These are phyloP conservation scores for Limnephilus rhombicus DNA, from an alignment of 2,888 invertebrate genomes.

Conservation along the genomic window DNA sequence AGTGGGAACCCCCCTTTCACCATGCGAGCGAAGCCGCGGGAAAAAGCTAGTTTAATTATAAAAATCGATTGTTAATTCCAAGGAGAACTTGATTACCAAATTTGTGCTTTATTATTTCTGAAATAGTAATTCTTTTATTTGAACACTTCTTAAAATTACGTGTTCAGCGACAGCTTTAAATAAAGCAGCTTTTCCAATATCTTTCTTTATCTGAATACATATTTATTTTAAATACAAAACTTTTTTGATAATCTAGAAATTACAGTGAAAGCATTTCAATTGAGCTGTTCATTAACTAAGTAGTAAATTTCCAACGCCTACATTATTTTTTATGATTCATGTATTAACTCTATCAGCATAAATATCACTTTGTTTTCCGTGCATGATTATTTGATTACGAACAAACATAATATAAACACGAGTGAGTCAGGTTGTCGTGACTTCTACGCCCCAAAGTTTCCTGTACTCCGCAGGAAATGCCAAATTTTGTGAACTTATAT, in stretches of 20 bases:
- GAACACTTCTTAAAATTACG: not conserved
- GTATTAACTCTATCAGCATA: not conserved
- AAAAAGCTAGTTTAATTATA: too few relatives aligned
- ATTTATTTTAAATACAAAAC: too few relatives aligned
- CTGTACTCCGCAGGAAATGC: not conserved
- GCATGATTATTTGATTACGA: not conserved
- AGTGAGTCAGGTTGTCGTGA: not conserved
- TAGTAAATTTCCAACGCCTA: not conserved
- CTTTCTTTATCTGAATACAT: not conserved
- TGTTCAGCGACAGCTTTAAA: not conserved
- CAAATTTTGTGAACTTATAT: slow-evolving; percentile 17
- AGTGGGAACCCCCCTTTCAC: too few relatives aligned
- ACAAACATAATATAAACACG: not conserved
- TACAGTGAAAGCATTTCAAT: not conserved
- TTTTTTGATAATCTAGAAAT: not conserved
- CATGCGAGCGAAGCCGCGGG: too few relatives aligned
- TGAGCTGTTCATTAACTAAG: not conserved
- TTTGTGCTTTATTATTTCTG: not conserved
- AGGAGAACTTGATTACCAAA: not conserved
- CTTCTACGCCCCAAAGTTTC: not conserved
- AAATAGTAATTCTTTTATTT: not conserved
- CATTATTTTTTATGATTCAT: not conserved
- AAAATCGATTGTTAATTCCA: not conserved
- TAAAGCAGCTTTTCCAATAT: not conserved
- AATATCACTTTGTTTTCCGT: not conserved